These are phyloP conservation scores for Pentalonia nigronervosa DNA, from an alignment of 1,140 invertebrate species.

Conservation along the genomic window DNA sequence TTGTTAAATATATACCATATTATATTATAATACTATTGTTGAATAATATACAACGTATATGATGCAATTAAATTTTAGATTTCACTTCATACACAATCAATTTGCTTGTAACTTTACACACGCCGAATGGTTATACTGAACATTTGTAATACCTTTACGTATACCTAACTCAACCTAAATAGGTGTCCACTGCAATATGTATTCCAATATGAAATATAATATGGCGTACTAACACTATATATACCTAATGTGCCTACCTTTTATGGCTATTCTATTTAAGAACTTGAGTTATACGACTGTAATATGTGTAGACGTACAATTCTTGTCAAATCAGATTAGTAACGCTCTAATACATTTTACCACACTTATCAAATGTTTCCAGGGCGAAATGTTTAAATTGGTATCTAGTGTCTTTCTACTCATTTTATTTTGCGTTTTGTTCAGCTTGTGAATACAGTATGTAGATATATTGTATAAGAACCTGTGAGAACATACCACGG, in stretches of 20 bases:
- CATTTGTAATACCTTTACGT: background rate
- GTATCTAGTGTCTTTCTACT: background rate
- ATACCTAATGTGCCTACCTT: background rate
- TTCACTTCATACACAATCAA: background rate
- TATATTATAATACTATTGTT: background rate
- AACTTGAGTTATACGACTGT: background rate
- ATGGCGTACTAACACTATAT: background rate
- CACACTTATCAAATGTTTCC: constrained; percentile 10
- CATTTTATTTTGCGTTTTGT: background rate
- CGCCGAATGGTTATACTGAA: background rate
- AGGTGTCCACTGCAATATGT: background rate
- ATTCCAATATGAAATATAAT: background rate
- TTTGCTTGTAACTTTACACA: background rate
- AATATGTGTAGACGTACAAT: background rate
- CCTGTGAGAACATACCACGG: background rate
- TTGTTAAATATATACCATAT: background rate
- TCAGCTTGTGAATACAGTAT: background rate
- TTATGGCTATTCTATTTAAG: background rate
- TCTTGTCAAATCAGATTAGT: constrained; percentile 30
- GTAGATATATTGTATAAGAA: background rate
- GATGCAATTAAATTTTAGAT: background rate
- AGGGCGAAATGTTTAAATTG: constrained; percentile 2
- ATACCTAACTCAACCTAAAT: background rate
- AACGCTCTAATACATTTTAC: constrained; percentile 9
- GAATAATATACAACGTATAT: background rate